phyloP scores from a whole-genome alignment of 2,797 vertebrate species.

The Pseudotriccus pelzelni region DNA sequence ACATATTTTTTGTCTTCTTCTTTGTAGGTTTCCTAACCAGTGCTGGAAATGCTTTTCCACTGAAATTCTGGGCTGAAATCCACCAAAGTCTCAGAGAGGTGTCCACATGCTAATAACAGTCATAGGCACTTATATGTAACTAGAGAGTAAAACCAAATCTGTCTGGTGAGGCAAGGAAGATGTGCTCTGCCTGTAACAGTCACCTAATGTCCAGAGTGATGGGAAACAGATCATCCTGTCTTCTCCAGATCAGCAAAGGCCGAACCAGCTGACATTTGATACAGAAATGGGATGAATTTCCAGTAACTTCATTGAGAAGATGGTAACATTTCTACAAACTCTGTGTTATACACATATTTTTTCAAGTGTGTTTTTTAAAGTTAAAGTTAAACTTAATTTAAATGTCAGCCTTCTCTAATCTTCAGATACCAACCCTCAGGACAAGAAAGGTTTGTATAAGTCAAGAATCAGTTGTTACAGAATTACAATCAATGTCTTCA shows the following conservation, averaged over 20 bases:
- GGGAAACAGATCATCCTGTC: not conserved
- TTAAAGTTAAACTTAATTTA: constrained; percentile 6
- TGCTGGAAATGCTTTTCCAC: not conserved
- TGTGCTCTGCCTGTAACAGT: not conserved
- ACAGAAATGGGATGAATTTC: not conserved
- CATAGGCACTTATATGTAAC: not conserved
- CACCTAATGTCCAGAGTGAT: not conserved
- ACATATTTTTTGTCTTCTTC: not conserved
- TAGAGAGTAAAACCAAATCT: not conserved
- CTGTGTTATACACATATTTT: not conserved
- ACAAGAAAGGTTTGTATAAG: constrained; percentile 25
- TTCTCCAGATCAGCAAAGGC: not conserved
- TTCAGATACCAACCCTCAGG: not conserved
- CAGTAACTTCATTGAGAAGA: not conserved
- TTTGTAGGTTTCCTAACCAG: not conserved
- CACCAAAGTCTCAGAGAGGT: rapidly evolving
- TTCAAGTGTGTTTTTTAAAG: not conserved
- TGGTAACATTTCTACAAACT: not conserved
- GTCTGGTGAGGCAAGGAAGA: not conserved
- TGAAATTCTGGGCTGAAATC: not conserved
- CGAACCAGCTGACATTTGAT: not conserved
- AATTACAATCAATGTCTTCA: constrained; percentile 20
- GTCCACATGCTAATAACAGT: not conserved
- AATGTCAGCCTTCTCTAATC: not conserved
- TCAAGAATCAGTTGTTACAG: constrained; percentile 9